Conservation (phyloP, 2,888 invertebrate genomes). For the Tromatobia lineatoria region DNA sequence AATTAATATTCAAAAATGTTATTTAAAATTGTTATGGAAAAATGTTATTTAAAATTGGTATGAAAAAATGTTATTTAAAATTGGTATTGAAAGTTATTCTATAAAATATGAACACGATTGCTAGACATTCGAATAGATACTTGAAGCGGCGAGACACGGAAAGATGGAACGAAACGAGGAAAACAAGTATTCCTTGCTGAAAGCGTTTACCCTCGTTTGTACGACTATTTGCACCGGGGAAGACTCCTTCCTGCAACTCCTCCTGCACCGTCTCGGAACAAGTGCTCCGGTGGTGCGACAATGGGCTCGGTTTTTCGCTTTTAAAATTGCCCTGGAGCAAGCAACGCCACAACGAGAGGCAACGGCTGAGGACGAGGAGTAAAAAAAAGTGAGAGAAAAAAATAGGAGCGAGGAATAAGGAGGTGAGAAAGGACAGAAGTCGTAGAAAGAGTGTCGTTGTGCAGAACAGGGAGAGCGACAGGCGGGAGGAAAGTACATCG, state of each 20-base stretch:
- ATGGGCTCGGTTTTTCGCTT: slow-evolving; percentile 39
- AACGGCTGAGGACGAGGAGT: background rate
- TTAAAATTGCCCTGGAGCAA: slow-evolving; percentile 59
- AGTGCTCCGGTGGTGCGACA: slow-evolving; percentile 47
- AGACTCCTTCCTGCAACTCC: slow-evolving; percentile 20
- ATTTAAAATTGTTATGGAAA: no score
- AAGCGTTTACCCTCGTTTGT: slow-evolving; percentile 27
- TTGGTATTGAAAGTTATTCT: background rate
- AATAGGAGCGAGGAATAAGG: background rate
- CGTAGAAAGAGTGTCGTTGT: slow-evolving; percentile 4
- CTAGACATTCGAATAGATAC: background rate
- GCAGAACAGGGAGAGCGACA: background rate
- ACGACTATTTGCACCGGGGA: slow-evolving; percentile 41
- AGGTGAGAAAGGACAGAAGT: slow-evolving; percentile 17
- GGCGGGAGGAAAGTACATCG: slow-evolving; percentile 14
- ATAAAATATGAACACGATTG: background rate
- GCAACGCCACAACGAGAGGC: background rate
- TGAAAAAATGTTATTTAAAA: background rate
- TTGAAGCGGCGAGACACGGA: background rate
- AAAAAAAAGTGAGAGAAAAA: background rate
- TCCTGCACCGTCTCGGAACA: slow-evolving; percentile 19
- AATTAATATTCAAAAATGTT: no score
- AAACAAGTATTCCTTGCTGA: slow-evolving; percentile 27
- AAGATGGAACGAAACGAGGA: background rate
- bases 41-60: background rate